These are phyloP conservation scores for Dendrolimus punctatus DNA, from an alignment of 1,140 invertebrate species.

Conservation along the genomic window DNA sequence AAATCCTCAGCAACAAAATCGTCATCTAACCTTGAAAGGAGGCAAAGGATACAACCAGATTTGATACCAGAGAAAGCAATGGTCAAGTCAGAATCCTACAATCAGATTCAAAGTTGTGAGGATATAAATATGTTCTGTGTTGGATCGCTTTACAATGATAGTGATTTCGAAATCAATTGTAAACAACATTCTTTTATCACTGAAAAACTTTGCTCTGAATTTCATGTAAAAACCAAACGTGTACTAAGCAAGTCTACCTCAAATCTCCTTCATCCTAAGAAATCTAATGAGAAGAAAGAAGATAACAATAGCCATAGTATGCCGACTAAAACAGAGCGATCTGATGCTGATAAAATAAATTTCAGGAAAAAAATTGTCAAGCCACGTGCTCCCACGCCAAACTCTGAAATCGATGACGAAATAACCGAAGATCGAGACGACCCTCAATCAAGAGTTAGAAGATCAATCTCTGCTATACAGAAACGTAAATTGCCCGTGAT, in stretches of 20 bases:
- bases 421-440: constrained; percentile 53
- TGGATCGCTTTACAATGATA: constrained; percentile 62
- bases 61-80: constrained; percentile 69
- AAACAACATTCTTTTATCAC: constrained; percentile 75
- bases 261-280: constrained; percentile 72
- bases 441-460: constrained; percentile 55
- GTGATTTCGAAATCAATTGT: constrained; percentile 63
- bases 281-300: constrained; percentile 57
- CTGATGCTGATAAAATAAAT: constrained; percentile 53
- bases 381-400: constrained; percentile 57
- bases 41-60: constrained; percentile 69
- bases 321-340: constrained; percentile 60
- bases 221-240: constrained; percentile 75
- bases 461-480: constrained; percentile 69
- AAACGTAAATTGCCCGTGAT: constrained; percentile 69
- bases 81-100: constrained; percentile 65
- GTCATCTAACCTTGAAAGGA: constrained; percentile 59
- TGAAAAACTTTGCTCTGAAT: constrained; percentile 75
- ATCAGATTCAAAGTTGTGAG: constrained; percentile 71
- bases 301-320: constrained; percentile 62
- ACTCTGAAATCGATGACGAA: constrained; percentile 56
- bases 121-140: constrained; percentile 69
- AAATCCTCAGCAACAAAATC: constrained; percentile 62
- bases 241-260: constrained; percentile 75
- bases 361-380: constrained; percentile 65